Evolutionary conservation across 2,888 invertebrate genomes (phyloP).

Genomic region (Osmoderma eremita): DNA sequence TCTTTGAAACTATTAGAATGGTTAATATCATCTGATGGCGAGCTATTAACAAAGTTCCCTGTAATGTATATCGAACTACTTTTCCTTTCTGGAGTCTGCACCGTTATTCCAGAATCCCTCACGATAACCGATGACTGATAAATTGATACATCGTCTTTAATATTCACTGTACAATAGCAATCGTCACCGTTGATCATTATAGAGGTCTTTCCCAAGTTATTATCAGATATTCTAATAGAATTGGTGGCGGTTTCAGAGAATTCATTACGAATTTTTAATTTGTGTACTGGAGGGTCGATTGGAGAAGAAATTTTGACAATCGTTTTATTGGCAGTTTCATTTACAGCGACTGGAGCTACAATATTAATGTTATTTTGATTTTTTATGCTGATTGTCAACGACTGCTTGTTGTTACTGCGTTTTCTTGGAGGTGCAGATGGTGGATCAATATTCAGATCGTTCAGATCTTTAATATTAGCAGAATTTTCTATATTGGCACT

Average conservation of each 20-base stretch:
- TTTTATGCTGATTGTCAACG: conserved; percentile 45
- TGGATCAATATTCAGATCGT: conserved; percentile 46
- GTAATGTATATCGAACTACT: conserved; percentile 63
- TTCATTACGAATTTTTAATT: conserved; percentile 68
- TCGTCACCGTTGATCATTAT: conserved; percentile 79
- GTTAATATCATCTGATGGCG: conserved; percentile 8
- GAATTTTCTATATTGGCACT: not conserved
- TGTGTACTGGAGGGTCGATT: conserved; percentile 63
- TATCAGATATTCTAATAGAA: conserved; percentile 55
- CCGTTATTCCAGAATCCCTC: conserved; percentile 65
- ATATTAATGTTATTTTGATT: conserved; percentile 15
- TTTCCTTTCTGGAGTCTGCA: conserved; percentile 51
- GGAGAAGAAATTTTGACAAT: conserved; percentile 56
- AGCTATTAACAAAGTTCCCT: conserved; percentile 53
- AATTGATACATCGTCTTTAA: conserved; percentile 73
- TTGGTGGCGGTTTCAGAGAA: conserved; percentile 55
- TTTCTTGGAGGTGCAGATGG: conserved; percentile 62
- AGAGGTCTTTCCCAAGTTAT: conserved; percentile 69
- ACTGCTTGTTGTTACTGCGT: conserved; percentile 59
- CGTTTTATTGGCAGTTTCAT: conserved; percentile 36
- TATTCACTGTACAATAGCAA: conserved; percentile 80
- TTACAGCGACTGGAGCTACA: conserved; percentile 15
- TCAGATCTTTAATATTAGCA: not conserved
- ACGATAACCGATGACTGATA: conserved; percentile 80
- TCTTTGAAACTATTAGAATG: not conserved